These are phyloP conservation scores for Aspidapion aeneum DNA, from an alignment of 2,888 invertebrate genomes.

Conservation along the genomic window DNA sequence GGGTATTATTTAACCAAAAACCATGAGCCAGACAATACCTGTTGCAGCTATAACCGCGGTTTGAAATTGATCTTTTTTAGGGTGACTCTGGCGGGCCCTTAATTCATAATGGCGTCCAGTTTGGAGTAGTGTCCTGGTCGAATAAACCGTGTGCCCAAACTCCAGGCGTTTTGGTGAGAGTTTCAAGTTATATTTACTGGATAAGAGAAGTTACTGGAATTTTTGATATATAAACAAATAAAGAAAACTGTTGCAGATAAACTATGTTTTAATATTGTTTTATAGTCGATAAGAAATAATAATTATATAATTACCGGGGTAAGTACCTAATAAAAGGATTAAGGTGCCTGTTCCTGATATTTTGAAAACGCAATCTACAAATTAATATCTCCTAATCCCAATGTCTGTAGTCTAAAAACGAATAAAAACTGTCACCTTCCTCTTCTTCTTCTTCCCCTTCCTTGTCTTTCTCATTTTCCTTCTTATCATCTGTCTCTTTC, in stretches of 20 bases:
- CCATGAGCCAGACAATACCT: too few species aligned
- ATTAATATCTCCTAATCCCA: not conserved
- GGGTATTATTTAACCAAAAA: too few species aligned
- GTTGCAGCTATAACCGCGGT: not conserved
- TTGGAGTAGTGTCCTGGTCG: slow-evolving; percentile 30
- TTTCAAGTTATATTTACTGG: slow-evolving; percentile 25
- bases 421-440: not conserved
- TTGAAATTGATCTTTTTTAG: slow-evolving; percentile 12
- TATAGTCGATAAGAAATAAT: too few species aligned
- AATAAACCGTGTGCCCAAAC: slow-evolving; percentile 45
- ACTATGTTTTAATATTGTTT: too few species aligned
- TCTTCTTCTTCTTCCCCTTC: not conserved
- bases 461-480: not conserved
- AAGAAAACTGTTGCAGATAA: too few species aligned
- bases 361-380: too few species aligned
- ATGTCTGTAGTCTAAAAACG: not conserved
- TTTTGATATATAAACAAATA: not conserved
- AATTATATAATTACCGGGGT: too few species aligned
- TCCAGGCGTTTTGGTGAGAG: slow-evolving; percentile 26
- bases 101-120: slow-evolving; percentile 24
- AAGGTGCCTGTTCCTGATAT: too few species aligned
- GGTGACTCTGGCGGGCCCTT: slow-evolving; percentile 29
- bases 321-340: too few species aligned
- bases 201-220: slow-evolving; percentile 14
- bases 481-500: not conserved